Conservation (phyloP, 2,888 invertebrate genomes). For the Mellilla xanthometata region DNA sequence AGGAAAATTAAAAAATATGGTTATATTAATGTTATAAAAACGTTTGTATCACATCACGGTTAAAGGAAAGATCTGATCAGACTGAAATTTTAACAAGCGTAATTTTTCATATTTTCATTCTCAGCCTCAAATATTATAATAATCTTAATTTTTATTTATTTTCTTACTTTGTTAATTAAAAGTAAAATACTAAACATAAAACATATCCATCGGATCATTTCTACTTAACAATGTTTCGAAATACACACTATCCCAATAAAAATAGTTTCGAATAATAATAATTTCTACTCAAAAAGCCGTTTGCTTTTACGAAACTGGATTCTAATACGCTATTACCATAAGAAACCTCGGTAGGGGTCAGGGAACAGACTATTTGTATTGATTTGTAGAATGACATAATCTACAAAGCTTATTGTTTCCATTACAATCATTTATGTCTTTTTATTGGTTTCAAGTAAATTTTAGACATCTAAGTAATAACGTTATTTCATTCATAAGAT, state of each 20-base stretch:
- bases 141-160: too few species aligned
- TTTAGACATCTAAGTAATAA: constrained; percentile 22
- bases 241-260: constrained; percentile 8
- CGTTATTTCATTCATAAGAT: constrained; percentile 18
- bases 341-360: constrained; percentile 26
- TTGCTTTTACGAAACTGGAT: constrained; percentile 25
- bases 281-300: constrained; percentile 23
- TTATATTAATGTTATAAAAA: too few species aligned
- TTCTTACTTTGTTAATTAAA: neutral
- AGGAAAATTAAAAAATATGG: too few species aligned
- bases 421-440: constrained; percentile 29
- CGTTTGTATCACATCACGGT: too few species aligned
- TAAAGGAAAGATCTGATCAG: too few species aligned
- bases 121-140: too few species aligned
- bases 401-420: constrained; percentile 28
- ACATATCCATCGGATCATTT: constrained; percentile 1
- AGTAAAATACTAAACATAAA: constrained; percentile 1
- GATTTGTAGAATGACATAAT: constrained; percentile 35
- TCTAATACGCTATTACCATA: constrained; percentile 26
- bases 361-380: constrained; percentile 15
- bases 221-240: constrained; percentile 5
- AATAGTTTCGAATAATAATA: constrained; percentile 20
- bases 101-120: too few species aligned
- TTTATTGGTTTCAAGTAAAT: constrained; percentile 28
- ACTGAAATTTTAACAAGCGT: too few species aligned